A percentile compares a stretch with the other conserved stretches of the same genome.
Conservation (phyloP, 2,113 vertebrate genomes). For the Pituophis catenifer region DNA sequence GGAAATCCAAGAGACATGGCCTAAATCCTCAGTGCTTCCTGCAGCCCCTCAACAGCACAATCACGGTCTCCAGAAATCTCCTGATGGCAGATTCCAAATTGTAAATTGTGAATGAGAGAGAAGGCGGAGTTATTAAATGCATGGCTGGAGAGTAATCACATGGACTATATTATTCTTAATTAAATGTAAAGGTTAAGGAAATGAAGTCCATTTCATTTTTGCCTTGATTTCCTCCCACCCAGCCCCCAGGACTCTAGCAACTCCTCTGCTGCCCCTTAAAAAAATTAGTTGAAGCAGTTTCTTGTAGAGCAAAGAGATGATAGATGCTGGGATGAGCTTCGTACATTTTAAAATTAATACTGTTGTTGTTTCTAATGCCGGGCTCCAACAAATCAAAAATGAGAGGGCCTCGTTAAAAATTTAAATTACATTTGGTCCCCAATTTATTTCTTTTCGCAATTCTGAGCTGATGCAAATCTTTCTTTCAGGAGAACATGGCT, state of each 20-base stretch:
- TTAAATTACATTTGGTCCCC: neutral
- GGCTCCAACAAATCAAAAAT: neutral
- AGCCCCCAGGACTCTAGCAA: neutral
- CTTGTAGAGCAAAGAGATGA: neutral
- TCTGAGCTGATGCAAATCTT: neutral
- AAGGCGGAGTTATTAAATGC: neutral
- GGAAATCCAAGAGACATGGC: neutral
- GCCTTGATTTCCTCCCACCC: neutral
- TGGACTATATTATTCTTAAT: neutral
- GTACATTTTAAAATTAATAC: neutral
- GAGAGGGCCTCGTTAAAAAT: neutral
- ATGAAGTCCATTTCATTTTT: neutral
- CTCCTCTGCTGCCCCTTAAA: neutral
- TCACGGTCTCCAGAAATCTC: neutral
- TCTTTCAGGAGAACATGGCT: neutral
- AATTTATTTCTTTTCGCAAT: neutral
- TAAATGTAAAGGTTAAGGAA: neutral
- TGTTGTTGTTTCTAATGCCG: neutral
- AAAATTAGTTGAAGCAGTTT: neutral
- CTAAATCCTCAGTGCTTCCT: neutral
- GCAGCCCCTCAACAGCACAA: neutral
- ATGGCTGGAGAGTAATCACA: neutral
- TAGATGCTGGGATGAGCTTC: neutral
- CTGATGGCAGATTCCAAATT: neutral
- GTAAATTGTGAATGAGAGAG: neutral